Evolutionary conservation across 2,888 invertebrate genomes (phyloP), one percentile per base, ranked within the genome.

Genomic region (Dichetophora obliterata): DNA sequence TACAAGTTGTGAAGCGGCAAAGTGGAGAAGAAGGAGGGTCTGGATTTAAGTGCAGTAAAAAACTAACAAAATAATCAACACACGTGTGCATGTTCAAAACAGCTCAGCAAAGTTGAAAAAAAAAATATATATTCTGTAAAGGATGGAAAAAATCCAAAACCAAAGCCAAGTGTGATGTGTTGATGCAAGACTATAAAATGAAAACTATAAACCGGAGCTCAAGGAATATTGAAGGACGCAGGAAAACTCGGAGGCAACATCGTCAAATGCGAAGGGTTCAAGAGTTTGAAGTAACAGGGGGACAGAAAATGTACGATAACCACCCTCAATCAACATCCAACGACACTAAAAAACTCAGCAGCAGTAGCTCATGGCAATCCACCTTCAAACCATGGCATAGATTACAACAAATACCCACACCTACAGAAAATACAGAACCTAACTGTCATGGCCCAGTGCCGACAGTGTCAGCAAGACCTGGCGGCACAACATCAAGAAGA

Each of bases 361-460:
- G 8, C 27, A 27, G 63, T 31, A 63, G 63, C 5, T 31, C n/a
- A 34, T 63, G 34, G 43, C 11, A 22, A n/a, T n/a, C 54, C 54
- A 54, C 19, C 54, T 54, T 54, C 19, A 19, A 27, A 27, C 61
- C 27, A 61, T 16, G 22, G 31, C 22, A n/a, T 19, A 19, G n/a
- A 66, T 14, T 37, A 66, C 48, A 66, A 48, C 37, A 31, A 19
- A 37, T 50, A 14, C 24, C 5, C 9, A 54, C n/a, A 54, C 1
- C 54, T 19, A 4, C 19, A 22, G 22, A 54, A 8, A n/a, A 54
- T 9, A 5, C 9, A 27, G 24, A 8, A 5, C 5, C 48, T 65
- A 54, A 74, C 52, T 65, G 65, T 52, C 63, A 74, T 74, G 65
- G 34, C 65, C 65, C 65, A 65, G 54, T 73, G 73, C 63, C 50